Percentiles rank a stretch among this genome's conserved stretches.
phyloP scores from a whole-genome alignment of 2,888 invertebrate species.

The Copidosoma aretas region DNA sequence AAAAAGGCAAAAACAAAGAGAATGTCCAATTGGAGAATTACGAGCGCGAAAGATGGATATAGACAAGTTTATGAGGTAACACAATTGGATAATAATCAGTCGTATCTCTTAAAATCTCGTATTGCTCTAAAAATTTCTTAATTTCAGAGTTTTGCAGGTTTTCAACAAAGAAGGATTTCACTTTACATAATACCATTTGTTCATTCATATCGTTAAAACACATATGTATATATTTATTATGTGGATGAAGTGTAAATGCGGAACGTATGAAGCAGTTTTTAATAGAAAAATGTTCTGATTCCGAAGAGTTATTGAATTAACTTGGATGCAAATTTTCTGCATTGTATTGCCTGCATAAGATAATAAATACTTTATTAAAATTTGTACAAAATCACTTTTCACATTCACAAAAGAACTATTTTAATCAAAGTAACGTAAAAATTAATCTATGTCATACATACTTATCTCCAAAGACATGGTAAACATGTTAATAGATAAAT shows the following conservation, averaged over 20 bases:
- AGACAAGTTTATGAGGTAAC: constrained; percentile 88
- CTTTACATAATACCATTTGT: constrained; percentile 70
- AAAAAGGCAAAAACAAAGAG: not conserved
- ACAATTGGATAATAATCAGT: constrained; percentile 1
- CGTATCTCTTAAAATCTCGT: not conserved
- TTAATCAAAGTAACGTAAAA: constrained; percentile 29
- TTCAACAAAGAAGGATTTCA: constrained; percentile 95
- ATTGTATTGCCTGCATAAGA: constrained; percentile 14
- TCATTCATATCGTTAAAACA: constrained; percentile 26
- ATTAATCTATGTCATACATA: constrained; percentile 25
- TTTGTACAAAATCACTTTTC: constrained; percentile 35
- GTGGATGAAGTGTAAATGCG: too few relatives aligned
- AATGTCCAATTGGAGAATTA: constrained; percentile 61
- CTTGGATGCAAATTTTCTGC: constrained; percentile 15
- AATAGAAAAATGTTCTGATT: not conserved
- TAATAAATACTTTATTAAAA: constrained; percentile 34
- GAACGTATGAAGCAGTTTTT: too few relatives aligned
- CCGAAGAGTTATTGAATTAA: not conserved
- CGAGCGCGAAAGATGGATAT: constrained; percentile 94
- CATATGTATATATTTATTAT: not conserved
- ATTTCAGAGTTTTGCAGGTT: constrained; percentile 75
- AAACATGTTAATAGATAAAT: constrained; percentile 25
- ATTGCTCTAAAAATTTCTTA: constrained; percentile 39
- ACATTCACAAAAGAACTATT: constrained; percentile 35
- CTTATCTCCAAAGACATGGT: constrained; percentile 31